Evolutionary conservation across 2,113 vertebrate species (phyloP).

Genomic region (Agelaius tricolor): DNA sequence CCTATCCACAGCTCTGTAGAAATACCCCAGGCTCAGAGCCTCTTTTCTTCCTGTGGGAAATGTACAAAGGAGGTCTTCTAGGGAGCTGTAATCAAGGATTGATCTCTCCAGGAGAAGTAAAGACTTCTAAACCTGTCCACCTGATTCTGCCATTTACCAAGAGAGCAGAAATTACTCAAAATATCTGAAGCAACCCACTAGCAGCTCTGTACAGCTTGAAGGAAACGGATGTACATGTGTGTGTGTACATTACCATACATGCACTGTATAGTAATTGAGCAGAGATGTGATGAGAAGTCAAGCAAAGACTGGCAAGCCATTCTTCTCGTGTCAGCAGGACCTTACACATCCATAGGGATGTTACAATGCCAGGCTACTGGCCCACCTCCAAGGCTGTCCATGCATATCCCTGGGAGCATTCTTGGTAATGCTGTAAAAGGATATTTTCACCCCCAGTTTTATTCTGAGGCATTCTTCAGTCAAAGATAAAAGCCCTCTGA

Average conservation of each 20-base stretch:
- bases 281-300: neutral
- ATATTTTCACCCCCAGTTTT: neutral
- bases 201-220: neutral
- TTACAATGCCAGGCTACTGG: neutral
- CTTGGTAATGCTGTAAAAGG: neutral
- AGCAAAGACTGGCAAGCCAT: neutral
- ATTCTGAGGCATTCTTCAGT: neutral
- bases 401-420: fast-evolving
- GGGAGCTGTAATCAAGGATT: neutral
- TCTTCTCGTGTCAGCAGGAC: neutral
- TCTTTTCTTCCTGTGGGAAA: neutral
- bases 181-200: neutral
- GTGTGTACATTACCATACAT: no score
- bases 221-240: neutral
- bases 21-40: neutral
- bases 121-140: neutral
- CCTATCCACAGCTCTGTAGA: neutral
- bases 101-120: neutral
- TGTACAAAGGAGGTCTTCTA: neutral
- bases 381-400: neutral
- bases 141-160: neutral
- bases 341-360: neutral
- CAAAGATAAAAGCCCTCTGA: neutral
- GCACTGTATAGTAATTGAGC: neutral
- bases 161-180: neutral